Base-by-base conservation (phyloP, 2,797 vertebrate genomes). In the Pelochelys cantorii region DNA sequence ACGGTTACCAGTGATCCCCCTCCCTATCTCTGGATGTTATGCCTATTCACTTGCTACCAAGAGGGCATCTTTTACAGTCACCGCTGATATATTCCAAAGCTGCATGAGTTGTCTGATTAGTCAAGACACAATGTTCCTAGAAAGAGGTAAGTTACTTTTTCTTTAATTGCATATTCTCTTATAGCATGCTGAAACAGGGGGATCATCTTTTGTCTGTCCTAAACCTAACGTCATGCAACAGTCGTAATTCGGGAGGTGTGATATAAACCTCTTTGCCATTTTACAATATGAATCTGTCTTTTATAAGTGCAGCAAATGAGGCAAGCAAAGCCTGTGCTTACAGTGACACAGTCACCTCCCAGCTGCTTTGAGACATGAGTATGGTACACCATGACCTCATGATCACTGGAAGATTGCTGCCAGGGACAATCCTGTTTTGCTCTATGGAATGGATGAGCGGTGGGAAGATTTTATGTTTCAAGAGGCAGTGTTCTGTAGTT, bases 241-340 rank as follows among this genome's bases (percentile, higher is more conserved):
- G 87, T 92, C 77, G 60, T 86, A 92, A 92, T 88, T 83, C 0
- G 2, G 2, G 7, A 79, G 59, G 94, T 77, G 87, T 90, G 85
- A 89, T 86, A 93, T 88, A 93, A 96, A 95, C 34, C 31, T 86
- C 89, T 95, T 90, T 59, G 74, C 53, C 92, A 88, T 96, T 95
- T 95, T 92, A 88, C 95, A 95, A 96, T 81, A 94, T 65, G 79
- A 92, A 96, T 93, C 93, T 94, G 89, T 95, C 93, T 94, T 96
- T 97, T 93, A 93, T 85, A 85, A 96, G 85, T 68, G 90, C 52
- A 94, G 94, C 96, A 96, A 97, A 95, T 97, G 96, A 96, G 95
- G 94, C 94, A 96, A 95, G 94, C 59, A 54, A 77, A 77, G 90
- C 82, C 77, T 80, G 93, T 94, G 90, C 92, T 90, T 95, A 94